Evolutionary conservation across 2,797 vertebrate genomes (phyloP), one percentile per base, ranked within the genome.

Genomic region (Dermochelys coriacea): DNA sequence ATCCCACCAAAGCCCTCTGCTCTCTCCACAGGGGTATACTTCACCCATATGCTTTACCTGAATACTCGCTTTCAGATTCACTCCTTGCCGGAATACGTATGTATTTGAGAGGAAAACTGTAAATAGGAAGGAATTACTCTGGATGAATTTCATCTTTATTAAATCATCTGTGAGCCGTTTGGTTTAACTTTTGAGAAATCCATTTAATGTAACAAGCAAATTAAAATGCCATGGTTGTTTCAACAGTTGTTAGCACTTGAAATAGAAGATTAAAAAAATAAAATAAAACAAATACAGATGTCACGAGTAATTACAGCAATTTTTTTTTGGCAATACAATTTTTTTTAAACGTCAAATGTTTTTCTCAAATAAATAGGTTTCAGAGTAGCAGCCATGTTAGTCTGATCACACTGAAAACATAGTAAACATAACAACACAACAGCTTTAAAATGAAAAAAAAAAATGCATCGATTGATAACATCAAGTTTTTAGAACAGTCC

Each of bases 301-400:
- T 74, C 91, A 91, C 89, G 88, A 87, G 92, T 74, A 94, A 95
- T 95, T 89, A 96, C 95, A 97, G 94, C 91, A 86, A 61, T 59
- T 41, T 95, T 91, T 34, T 54, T 95, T 91, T 95, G 97, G 93
- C 71, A 84, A 94, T 89, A 95, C 96, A 97, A 7, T 86, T 88
- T 81, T 85, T 94, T 90, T 95, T 14, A 77, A 97, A 96, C 88
- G 80, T 94, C 95, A 95, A 94, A 97, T 84, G 1, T 77, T 82
- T 85, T 59, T 86, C 45, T 94, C 81, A 96, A 97, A 98, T 97
- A 97, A 98, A 98, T 97, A 97, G n/a, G n/a, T n/a, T n/a, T n/a
- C n/a, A n/a, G n/a, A n/a, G n/a, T n/a, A n/a, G n/a, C n/a, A n/a
- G n/a, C n/a, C n/a, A n/a, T n/a, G n/a, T n/a, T 89, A 95, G 55